phyloP scores from a whole-genome alignment of 53 echinoderm and acorn worm species.

The Paracentrotus lividus region DNA sequence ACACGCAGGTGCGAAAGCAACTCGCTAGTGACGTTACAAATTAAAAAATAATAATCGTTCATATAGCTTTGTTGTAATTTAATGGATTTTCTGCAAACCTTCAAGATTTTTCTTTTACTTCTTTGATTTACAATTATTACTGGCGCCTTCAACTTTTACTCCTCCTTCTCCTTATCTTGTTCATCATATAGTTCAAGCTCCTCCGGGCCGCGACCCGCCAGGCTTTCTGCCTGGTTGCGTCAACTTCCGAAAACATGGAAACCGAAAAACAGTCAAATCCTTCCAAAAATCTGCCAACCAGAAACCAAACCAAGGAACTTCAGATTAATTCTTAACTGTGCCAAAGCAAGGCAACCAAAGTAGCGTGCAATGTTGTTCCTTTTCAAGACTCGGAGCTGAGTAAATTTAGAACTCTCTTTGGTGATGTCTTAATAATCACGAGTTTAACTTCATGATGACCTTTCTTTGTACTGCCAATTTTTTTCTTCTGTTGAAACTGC shows the following conservation, averaged over 20 bases:
- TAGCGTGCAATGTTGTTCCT: constrained; percentile 45
- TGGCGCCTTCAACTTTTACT: background rate
- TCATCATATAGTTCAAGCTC: constrained; percentile 32
- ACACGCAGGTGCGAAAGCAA: too few relatives aligned
- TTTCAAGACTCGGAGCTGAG: background rate
- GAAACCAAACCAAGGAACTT: constrained; percentile 45
- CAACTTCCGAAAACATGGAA: constrained; percentile 62
- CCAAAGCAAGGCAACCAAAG: constrained; percentile 18
- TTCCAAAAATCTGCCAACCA: constrained; percentile 30
- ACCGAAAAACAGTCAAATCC: constrained; percentile 49
- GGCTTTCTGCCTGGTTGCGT: constrained; percentile 46
- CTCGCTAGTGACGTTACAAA: too few relatives aligned
- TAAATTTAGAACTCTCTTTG: background rate
- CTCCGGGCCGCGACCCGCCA: constrained; percentile 34
- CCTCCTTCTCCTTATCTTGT: background rate
- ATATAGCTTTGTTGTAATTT: too few relatives aligned
- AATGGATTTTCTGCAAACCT: too few relatives aligned
- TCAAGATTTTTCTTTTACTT: too few relatives aligned
- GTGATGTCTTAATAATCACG: constrained; percentile 60
- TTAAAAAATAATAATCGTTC: too few relatives aligned
- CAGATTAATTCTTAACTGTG: constrained; percentile 41
- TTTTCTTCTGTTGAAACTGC: background rate
- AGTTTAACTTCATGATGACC: background rate
- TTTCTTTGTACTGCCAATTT: background rate
- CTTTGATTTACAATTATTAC: background rate